Conservation (phyloP, 1,140 invertebrate genomes). For the Leucophenga varia region DNA sequence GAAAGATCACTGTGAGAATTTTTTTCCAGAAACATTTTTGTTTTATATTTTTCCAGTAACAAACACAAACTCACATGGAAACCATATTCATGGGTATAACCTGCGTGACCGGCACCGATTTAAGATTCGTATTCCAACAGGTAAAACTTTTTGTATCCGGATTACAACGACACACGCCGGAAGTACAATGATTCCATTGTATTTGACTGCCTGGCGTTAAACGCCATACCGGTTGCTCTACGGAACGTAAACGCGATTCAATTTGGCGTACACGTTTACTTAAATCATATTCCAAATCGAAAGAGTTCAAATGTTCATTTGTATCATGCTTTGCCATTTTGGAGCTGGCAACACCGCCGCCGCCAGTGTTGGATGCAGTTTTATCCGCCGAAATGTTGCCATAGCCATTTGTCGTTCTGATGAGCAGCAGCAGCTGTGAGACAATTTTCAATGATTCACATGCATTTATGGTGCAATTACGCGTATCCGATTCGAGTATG, state of each 20-base stretch:
- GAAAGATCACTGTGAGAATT: constrained; percentile 71
- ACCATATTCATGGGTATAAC: constrained; percentile 69
- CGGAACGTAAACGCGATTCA: constrained; percentile 68
- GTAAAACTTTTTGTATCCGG: constrained; percentile 68
- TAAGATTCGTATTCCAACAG: constrained; percentile 70
- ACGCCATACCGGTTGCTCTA: constrained; percentile 78
- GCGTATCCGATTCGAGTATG: constrained; percentile 22
- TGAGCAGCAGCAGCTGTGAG: constrained; percentile 35
- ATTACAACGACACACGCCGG: constrained; percentile 65
- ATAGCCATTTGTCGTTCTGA: constrained; percentile 30
- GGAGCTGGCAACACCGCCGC: background rate
- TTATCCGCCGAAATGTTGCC: constrained; percentile 5
- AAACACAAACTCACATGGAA: constrained; percentile 62
- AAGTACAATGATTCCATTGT: constrained; percentile 72
- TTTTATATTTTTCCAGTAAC: background rate
- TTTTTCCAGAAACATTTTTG: background rate
- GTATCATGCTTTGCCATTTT: background rate
- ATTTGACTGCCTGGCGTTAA: constrained; percentile 60
- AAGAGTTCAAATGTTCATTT: constrained; percentile 20
- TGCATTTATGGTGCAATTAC: constrained; percentile 40
- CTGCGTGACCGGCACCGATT: constrained; percentile 66
- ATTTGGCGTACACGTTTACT: constrained; percentile 58
- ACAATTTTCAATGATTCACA: constrained; percentile 43
- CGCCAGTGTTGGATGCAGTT: background rate
- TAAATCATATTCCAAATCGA: constrained; percentile 23